Percentiles rank a stretch among this genome's conserved stretches.
Conservation (phyloP, 2,113 vertebrate genomes). For the Prietella phreatophila region DNA sequence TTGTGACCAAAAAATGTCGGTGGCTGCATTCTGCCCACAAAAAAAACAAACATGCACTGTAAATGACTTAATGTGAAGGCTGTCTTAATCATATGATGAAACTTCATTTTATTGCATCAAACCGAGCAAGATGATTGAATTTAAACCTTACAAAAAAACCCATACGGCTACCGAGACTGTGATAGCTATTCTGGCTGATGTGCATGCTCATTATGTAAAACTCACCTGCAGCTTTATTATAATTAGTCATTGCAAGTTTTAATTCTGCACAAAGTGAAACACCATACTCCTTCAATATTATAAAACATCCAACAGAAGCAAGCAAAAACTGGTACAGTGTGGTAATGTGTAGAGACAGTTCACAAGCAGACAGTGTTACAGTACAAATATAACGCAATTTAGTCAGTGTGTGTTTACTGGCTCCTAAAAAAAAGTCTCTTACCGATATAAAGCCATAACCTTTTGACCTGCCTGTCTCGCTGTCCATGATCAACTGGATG, state of each 20-base stretch:
- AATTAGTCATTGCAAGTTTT: not conserved
- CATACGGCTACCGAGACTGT: too few relatives aligned
- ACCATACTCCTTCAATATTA: not conserved
- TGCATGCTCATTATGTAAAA: too few relatives aligned
- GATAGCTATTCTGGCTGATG: too few relatives aligned
- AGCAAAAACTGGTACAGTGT: not conserved
- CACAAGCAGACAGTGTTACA: not conserved
- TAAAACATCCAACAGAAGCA: not conserved
- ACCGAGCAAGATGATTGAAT: too few relatives aligned
- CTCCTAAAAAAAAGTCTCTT: slow-evolving; percentile 51
- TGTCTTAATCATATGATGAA: too few relatives aligned
- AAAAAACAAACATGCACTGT: too few relatives aligned
- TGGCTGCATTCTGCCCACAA: too few relatives aligned
- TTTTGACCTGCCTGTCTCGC: slow-evolving; percentile 96
- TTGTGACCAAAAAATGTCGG: too few relatives aligned
- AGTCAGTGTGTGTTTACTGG: not conserved
- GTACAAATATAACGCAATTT: not conserved
- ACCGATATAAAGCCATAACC: slow-evolving; percentile 99
- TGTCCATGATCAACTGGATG: slow-evolving; percentile 99
- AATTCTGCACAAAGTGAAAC: not conserved
- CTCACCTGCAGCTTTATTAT: too few relatives aligned
- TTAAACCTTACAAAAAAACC: too few relatives aligned
- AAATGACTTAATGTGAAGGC: too few relatives aligned
- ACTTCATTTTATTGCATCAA: too few relatives aligned
- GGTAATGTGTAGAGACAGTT: not conserved